These are phyloP conservation scores for Clarias laeviceps DNA, from an alignment of 2,797 vertebrate species.

Conservation along the genomic window DNA sequence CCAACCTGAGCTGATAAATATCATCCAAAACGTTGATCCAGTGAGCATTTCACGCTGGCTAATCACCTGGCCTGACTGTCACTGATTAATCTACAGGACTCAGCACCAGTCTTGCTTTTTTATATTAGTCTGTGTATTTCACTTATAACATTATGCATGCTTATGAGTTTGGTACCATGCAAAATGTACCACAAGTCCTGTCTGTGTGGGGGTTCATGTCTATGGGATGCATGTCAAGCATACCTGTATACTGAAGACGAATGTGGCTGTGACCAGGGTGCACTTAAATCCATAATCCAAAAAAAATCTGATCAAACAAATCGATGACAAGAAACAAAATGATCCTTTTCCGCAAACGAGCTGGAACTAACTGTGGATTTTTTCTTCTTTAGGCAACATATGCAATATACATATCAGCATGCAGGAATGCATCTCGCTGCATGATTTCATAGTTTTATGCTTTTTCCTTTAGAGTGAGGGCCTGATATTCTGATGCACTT, in stretches of 20 bases:
- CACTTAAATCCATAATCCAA: background rate
- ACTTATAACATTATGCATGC: background rate
- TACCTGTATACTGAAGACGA: background rate
- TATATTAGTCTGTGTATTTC: background rate
- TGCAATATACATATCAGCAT: background rate
- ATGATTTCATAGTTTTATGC: background rate
- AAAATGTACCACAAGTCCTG: background rate
- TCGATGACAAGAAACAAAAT: background rate
- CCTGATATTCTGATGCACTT: constrained; percentile 11
- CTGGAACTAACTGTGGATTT: background rate
- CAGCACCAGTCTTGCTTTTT: background rate
- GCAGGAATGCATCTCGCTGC: background rate
- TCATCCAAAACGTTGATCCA: background rate
- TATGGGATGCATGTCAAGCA: background rate
- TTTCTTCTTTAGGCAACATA: background rate
- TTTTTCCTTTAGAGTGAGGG: constrained; percentile 1
- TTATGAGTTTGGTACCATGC: background rate
- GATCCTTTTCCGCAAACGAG: background rate
- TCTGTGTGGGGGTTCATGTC: background rate
- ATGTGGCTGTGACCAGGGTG: background rate
- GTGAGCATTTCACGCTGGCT: background rate
- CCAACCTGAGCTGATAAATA: background rate
- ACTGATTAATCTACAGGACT: background rate
- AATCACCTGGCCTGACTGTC: background rate
- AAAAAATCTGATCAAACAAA: background rate